A percentile compares a stretch with the other conserved stretches of the same genome.
phyloP scores from a whole-genome alignment of 2,113 vertebrate genomes.

The Potamarius usumacintae region DNA sequence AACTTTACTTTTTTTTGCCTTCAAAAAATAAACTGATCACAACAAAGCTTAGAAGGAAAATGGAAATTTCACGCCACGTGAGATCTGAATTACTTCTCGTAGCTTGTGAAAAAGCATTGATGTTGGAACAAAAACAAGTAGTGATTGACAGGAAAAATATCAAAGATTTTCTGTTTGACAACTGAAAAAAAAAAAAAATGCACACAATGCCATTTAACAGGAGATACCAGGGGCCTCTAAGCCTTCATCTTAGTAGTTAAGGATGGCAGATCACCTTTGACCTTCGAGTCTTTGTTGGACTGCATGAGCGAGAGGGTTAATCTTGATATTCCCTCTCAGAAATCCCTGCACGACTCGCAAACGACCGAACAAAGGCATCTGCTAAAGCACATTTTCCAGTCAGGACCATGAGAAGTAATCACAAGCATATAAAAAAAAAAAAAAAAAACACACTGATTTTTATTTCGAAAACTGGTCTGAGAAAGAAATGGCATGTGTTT shows the following conservation, averaged over 20 bases:
- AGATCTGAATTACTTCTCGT: constrained; percentile 3
- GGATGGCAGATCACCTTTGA: constrained; percentile 51
- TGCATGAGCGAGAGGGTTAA: constrained; percentile 42
- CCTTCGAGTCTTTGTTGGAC: constrained; percentile 37
- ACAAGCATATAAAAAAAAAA: neutral
- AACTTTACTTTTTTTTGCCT: neutral
- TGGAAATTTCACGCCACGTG: neutral
- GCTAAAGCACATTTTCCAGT: constrained; percentile 31
- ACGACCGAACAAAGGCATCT: constrained; percentile 33
- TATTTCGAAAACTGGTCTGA: constrained; percentile 45
- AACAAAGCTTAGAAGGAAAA: neutral
- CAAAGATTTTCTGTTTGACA: constrained; percentile 16
- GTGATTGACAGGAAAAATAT: constrained; percentile 27
- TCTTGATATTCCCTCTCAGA: constrained; percentile 36
- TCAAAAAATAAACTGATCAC: neutral
- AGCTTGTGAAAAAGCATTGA: neutral
- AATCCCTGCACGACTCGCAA: constrained; percentile 28
- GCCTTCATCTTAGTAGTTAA: constrained; percentile 34
- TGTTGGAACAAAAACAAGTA: constrained; percentile 12
- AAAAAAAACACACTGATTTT: neutral
- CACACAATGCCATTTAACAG: constrained; percentile 23
- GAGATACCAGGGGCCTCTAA: constrained; percentile 34
- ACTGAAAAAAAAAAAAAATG: neutral
- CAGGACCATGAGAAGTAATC: constrained; percentile 22
- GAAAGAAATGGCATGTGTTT: constrained; percentile 49